Evolutionary conservation across 2,113 vertebrate genomes (phyloP), one percentile per base, ranked within the genome.

Genomic region (Oncorhynchus keta): DNA sequence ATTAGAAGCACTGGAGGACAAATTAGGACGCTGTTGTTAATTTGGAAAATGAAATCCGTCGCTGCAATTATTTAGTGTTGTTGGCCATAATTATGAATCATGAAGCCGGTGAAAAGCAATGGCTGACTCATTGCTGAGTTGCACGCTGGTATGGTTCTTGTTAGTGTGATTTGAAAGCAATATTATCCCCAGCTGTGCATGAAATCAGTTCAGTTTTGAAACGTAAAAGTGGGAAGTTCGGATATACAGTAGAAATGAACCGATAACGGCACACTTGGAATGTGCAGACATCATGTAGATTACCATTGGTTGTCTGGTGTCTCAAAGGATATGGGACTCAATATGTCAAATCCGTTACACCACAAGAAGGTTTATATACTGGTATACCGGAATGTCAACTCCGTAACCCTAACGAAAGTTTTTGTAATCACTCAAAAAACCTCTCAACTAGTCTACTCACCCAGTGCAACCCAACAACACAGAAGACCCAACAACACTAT

Each of bases 141-240:
- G 74, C 71, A 72, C 75, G 75, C 79, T 59, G 81, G 76, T 64
- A 76, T 67, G 84, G 76, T 70, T 85, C 78, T 84, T 68, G 83
- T 89, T 75, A 14, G 35, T 75, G 81, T 73, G 73, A 79, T 82
- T 74, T 75, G 81, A 88, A 83, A 76, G 82, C 74, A 79, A 74
- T 80, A 87, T 85, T 80, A 80, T 80, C 86, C 80, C 85, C 90
- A 92, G 87, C 86, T 90, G 90, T 84, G 83, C 80, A 80, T 84
- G 82, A 88, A 88, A 84, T 87, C 79, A 61, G 76, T 79, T 84
- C 68, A 76, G 73, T 77, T 90, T 80, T 90, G 81, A 76, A 67
- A 77, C 85, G 85, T 87, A 88, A 86, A 81, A 79, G 81, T 22
- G 49, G 79, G 77, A 72, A 66, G 69, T 78, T 72, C 73, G 82